Percentiles rank a stretch among this genome's conserved stretches.
Evolutionary conservation across 2,888 invertebrate species (phyloP).

Genomic region (Drosophila planitibia): DNA sequence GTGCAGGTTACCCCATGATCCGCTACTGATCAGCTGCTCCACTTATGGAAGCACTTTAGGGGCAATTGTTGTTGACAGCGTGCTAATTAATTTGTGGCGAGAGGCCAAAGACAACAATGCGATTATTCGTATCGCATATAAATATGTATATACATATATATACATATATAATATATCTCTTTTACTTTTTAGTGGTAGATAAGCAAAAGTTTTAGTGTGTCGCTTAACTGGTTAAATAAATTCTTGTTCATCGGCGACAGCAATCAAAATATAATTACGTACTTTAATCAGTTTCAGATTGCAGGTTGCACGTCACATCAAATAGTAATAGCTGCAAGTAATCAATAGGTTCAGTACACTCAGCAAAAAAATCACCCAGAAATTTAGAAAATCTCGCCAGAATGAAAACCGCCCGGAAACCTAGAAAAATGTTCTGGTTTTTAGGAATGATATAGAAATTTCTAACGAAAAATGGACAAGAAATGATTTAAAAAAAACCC

Average conservation of each 20-base stretch:
- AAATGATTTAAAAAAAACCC: too few relatives aligned
- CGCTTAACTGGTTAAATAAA: constrained; percentile 31
- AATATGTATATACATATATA: constrained; percentile 22
- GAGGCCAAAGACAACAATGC: constrained; percentile 18
- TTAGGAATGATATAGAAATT: too few relatives aligned
- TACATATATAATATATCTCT: constrained; percentile 2
- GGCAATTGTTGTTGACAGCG: constrained; percentile 55
- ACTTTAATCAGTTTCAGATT: constrained; percentile 52
- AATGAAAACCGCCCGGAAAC: too few relatives aligned
- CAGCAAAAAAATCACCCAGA: neutral
- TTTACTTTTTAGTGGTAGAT: constrained; percentile 6
- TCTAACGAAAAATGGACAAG: too few relatives aligned
- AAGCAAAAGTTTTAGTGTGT: constrained; percentile 5
- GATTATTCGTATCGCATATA: constrained; percentile 19
- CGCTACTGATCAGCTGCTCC: constrained; percentile 52
- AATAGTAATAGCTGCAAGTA: constrained; percentile 55
- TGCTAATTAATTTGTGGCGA: constrained; percentile 53
- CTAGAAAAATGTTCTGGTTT: too few relatives aligned
- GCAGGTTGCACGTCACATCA: constrained; percentile 29
- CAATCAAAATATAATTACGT: constrained; percentile 41
- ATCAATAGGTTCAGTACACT: constrained; percentile 55
- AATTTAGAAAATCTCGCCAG: neutral
- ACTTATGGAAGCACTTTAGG: constrained; percentile 47
- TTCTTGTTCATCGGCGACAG: neutral
- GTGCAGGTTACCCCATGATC: constrained; percentile 19